These are phyloP conservation scores for Latrodectus geometricus DNA, from an alignment of 1,140 invertebrate genomes.

Conservation along the genomic window DNA sequence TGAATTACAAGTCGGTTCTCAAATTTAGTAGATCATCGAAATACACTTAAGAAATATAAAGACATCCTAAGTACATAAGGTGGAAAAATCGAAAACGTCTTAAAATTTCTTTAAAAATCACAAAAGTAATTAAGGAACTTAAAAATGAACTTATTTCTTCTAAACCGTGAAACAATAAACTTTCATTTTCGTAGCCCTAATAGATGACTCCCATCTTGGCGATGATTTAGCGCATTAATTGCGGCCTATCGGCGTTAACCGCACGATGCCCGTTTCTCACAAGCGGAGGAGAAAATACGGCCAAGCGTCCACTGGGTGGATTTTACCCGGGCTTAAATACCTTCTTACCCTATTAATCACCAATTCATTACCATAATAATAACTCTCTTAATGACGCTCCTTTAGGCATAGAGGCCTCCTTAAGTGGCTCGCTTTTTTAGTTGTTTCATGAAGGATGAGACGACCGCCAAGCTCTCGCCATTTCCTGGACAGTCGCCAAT, in stretches of 20 bases:
- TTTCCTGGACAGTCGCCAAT: conserved; percentile 30
- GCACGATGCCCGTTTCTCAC: conserved; percentile 10
- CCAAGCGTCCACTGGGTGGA: conserved; percentile 15
- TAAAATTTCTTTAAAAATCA: no score
- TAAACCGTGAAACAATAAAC: not conserved
- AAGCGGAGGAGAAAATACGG: conserved; percentile 45
- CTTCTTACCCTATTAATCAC: conserved; percentile 51
- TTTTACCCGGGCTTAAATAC: not conserved
- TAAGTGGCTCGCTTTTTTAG: not conserved
- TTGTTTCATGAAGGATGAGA: conserved; percentile 46
- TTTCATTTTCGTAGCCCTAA: not conserved
- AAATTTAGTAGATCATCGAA: no score
- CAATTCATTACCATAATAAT: conserved; percentile 62
- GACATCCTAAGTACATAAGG: no score
- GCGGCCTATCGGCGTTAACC: conserved; percentile 13
- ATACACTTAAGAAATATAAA: no score
- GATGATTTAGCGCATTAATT: conserved; percentile 48
- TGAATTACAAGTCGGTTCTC: no score
- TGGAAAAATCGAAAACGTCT: no score
- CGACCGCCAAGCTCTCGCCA: conserved; percentile 7
- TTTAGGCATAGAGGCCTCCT: conserved; percentile 31
- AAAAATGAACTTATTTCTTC: no score
- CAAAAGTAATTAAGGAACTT: no score
- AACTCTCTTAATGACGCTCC: conserved; percentile 48
- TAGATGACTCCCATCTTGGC: not conserved